Evolutionary conservation across 2,797 vertebrate species (phyloP), one percentile per base, ranked within the genome.

Genomic region (Carcharodon carcharias): DNA sequence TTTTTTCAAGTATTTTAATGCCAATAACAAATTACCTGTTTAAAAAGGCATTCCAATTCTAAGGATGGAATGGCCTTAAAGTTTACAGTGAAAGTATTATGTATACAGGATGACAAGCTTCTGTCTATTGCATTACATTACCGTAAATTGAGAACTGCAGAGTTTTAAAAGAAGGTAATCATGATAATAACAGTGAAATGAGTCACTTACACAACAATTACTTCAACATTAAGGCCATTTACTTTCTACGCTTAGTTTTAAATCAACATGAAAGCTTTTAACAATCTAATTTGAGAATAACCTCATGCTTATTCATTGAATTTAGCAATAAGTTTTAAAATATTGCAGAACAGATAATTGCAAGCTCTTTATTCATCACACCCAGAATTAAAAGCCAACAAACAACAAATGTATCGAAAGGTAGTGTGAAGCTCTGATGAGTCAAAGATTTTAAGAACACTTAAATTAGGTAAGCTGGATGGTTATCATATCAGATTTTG

Each of bases 231-330:
- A 56, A 77, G 69, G 94, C 50, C 65, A 95, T 56, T 95, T 77
- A 95, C 69, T 8, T 95, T 71, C 69, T 58, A 95, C 14, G 0
- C 14, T 61, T 61, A 61, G 56, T 95, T 95, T 73, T 50, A 54
- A 95, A 95, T 95, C 63, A 95, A 95, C 94, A 58, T 93, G 67
- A 95, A 95, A 95, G 69, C 94, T 95, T 95, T 95, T 77, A 95
- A 50, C 94, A 73, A 77, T 54, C 14, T 18, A 95, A 71, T 95
- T 95, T 71, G 67, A 95, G 67, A 77, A 58, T 77, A 95, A 31
- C 94, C 94, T 95, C 54, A 54, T 77, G 67, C 69, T 95, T 77
- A 56, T 77, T 95, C 45, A 95, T 56, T 56, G 31, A 56, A 18
- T 95, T 67, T 93, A 67, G 69, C 69, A 95, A 54, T 21, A 16